Conservation (phyloP, 2,113 vertebrate species). For the Phyllopteryx taeniolatus region DNA sequence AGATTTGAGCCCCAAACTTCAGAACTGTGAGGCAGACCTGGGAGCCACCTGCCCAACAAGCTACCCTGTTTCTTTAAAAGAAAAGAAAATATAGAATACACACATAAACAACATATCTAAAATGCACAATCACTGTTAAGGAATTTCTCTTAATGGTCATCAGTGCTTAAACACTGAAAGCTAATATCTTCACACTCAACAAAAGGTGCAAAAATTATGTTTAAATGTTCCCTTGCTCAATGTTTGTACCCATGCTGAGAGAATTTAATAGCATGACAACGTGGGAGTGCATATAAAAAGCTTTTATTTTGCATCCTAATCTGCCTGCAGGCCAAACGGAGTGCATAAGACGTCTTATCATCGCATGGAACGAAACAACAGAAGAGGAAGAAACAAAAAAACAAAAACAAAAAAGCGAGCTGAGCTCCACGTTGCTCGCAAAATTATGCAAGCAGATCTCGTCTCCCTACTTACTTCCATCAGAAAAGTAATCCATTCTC, state of each 20-base stretch:
- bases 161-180: constrained; percentile 5
- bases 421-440: constrained; percentile 41
- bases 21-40: neutral
- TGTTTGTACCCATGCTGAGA: constrained; percentile 12
- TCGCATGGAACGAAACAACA: constrained; percentile 24
- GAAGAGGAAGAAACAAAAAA: constrained; percentile 30
- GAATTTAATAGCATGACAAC: constrained; percentile 13
- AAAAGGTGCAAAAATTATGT: constrained; percentile 12
- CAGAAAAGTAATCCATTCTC: constrained; percentile 38
- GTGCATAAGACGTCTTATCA: constrained; percentile 23
- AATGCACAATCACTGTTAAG: neutral
- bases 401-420: constrained; percentile 18
- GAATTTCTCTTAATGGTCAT: neutral
- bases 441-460: constrained; percentile 27
- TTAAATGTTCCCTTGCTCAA: constrained; percentile 28
- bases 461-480: constrained; percentile 24
- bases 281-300: constrained; percentile 25
- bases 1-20: neutral
- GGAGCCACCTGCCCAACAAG: neutral
- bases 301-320: constrained; percentile 36
- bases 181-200: constrained; percentile 18
- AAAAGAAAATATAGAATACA: constrained; percentile 4
- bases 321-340: constrained; percentile 39
- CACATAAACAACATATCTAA: constrained; percentile 4
- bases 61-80: constrained; percentile 8